These are phyloP conservation scores for Brachylomia viminalis DNA, from an alignment of 2,888 invertebrate species.

Conservation along the genomic window DNA sequence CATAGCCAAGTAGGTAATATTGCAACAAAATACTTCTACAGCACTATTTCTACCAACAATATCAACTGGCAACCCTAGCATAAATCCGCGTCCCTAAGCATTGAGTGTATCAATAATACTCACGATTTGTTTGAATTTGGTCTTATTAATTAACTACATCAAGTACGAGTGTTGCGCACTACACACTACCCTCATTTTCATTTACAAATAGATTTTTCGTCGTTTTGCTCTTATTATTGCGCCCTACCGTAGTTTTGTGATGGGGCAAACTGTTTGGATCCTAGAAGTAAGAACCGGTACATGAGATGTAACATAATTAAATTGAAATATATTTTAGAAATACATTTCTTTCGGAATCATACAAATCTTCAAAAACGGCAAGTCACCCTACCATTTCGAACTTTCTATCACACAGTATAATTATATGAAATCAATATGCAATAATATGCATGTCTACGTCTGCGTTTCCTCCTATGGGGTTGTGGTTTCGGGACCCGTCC, in stretches of 20 bases:
- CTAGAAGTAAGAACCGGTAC: not conserved
- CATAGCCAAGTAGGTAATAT: not conserved
- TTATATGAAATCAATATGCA: not conserved
- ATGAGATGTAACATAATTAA: not conserved
- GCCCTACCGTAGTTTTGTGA: not conserved
- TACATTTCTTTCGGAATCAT: not conserved
- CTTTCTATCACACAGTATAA: too few relatives aligned
- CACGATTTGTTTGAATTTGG: conserved; percentile 88
- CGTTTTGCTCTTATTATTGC: conserved; percentile 28
- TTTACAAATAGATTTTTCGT: conserved; percentile 56
- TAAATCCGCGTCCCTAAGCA: conserved; percentile 73
- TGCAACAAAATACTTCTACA: not conserved
- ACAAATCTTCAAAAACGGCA: not conserved
- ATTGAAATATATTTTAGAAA: not conserved
- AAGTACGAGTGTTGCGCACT: conserved; percentile 72
- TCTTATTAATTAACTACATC: conserved; percentile 89
- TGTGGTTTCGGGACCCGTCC: conserved; percentile 11
- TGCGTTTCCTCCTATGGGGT: conserved; percentile 12
- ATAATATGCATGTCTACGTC: conserved; percentile 17
- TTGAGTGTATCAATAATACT: conserved; percentile 88
- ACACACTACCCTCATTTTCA: conserved; percentile 60
- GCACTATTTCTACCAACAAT: not conserved
- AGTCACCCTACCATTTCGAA: not conserved
- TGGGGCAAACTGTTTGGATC: not conserved
- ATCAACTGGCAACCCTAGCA: conserved; percentile 77